Evolutionary conservation across 2,888 invertebrate genomes (phyloP).

Genomic region (Hyppa rectilinea): DNA sequence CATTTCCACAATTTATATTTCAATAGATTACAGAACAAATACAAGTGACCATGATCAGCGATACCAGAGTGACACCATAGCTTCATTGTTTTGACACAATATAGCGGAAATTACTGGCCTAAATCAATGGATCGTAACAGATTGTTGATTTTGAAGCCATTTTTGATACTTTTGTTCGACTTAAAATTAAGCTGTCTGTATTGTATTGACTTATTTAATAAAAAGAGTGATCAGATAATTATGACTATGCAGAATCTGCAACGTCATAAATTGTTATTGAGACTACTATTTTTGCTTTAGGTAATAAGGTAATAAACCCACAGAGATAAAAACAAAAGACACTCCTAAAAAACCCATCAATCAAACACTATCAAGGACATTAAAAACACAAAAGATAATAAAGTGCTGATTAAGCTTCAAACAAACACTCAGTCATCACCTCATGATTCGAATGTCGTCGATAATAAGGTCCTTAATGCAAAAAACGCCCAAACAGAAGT

Average conservation of each 20-base stretch:
- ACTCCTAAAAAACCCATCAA: neutral
- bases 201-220: neutral
- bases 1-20: slow-evolving; percentile 38
- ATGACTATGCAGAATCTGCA: neutral
- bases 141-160: slow-evolving; percentile 17
- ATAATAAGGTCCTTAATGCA: slow-evolving; percentile 54
- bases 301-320: neutral
- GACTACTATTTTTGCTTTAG: neutral
- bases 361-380: slow-evolving; percentile 13
- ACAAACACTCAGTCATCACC: slow-evolving; percentile 37
- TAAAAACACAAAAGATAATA: slow-evolving; percentile 25
- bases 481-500: slow-evolving; percentile 49
- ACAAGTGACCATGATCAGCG: slow-evolving; percentile 53
- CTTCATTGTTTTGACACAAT: slow-evolving; percentile 63
- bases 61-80: slow-evolving; percentile 46
- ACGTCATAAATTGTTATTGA: neutral
- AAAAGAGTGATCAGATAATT: neutral
- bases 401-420: slow-evolving; percentile 15
- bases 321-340: neutral
- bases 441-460: slow-evolving; percentile 38
- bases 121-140: slow-evolving; percentile 37
- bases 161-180: neutral
- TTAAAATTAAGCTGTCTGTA: neutral
- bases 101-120: slow-evolving; percentile 58
- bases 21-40: slow-evolving; percentile 59